Percentiles rank a stretch among this genome's conserved stretches.
Conservation (phyloP, 2,797 vertebrate genomes). For the Brachyalestes nurse region DNA sequence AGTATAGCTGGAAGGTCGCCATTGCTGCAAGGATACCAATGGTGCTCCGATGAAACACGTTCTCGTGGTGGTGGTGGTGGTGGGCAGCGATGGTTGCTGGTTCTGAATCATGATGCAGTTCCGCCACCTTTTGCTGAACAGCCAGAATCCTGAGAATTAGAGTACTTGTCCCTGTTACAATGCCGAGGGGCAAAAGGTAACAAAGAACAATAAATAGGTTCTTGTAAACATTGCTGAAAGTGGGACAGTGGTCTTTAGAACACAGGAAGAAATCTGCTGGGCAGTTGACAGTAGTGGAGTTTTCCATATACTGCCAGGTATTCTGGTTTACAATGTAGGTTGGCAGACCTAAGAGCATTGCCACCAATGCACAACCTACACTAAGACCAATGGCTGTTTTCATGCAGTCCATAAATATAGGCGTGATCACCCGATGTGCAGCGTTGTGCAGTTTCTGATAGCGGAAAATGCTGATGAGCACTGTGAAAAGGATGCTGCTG, state of each 20-base stretch:
- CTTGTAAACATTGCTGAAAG: conserved; percentile 67
- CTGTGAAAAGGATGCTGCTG: conserved; percentile 75
- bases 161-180: conserved; percentile 69
- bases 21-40: conserved; percentile 73
- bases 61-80: conserved; percentile 34
- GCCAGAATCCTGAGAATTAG: conserved; percentile 70
- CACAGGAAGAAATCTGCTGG: conserved; percentile 73
- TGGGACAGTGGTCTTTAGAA: conserved; percentile 56
- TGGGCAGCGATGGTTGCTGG: background rate
- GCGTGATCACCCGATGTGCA: conserved; percentile 58
- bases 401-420: conserved; percentile 69
- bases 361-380: conserved; percentile 56
- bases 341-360: conserved; percentile 62
- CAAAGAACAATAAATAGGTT: conserved; percentile 64
- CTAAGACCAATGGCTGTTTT: conserved; percentile 58
- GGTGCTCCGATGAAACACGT: conserved; percentile 62
- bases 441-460: conserved; percentile 77
- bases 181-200: conserved; percentile 72
- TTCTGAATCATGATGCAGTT: conserved; percentile 5
- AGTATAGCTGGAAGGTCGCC: conserved; percentile 76
- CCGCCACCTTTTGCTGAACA: conserved; percentile 57
- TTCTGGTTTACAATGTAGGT: conserved; percentile 55
- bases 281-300: conserved; percentile 61
- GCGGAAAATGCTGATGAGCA: conserved; percentile 77
- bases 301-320: background rate